A percentile compares a stretch with the other conserved stretches of the same genome.
These are phyloP conservation scores for Digitonthophagus gazella DNA, from an alignment of 2,888 invertebrate species.

Conservation along the genomic window DNA sequence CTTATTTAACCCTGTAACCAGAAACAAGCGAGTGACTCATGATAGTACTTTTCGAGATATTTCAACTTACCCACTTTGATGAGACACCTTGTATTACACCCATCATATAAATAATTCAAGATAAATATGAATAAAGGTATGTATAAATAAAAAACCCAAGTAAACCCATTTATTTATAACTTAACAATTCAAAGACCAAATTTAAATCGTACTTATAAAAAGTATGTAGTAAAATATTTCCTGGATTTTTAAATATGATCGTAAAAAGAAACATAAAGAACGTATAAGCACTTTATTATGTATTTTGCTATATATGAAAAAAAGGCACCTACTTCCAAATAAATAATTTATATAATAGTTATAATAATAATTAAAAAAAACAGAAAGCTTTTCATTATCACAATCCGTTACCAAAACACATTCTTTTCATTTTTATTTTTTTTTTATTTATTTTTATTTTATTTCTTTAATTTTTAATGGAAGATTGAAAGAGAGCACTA, in stretches of 20 bases:
- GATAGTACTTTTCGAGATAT: no score
- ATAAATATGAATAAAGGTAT: no score
- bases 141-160: no score
- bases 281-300: slow-evolving; percentile 27
- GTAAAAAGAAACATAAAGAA: slow-evolving; percentile 17
- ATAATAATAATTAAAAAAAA: no score
- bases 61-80: no score
- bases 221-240: neutral
- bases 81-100: no score
- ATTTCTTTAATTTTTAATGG: neutral
- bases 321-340: slow-evolving; percentile 33
- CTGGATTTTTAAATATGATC: no score
- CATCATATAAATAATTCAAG: no score
- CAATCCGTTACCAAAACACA: slow-evolving; percentile 27
- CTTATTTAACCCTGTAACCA: no score
- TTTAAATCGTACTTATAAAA: neutral
- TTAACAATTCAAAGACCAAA: neutral
- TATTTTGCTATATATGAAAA: slow-evolving; percentile 30
- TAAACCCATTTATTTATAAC: no score
- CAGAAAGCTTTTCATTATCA: slow-evolving; percentile 25
- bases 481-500: slow-evolving; percentile 7
- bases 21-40: no score
- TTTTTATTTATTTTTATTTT: neutral
- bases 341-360: slow-evolving; percentile 20
- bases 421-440: neutral